phyloP scores from a whole-genome alignment of 2,113 vertebrate species.

The Odontophorus gujanensis region DNA sequence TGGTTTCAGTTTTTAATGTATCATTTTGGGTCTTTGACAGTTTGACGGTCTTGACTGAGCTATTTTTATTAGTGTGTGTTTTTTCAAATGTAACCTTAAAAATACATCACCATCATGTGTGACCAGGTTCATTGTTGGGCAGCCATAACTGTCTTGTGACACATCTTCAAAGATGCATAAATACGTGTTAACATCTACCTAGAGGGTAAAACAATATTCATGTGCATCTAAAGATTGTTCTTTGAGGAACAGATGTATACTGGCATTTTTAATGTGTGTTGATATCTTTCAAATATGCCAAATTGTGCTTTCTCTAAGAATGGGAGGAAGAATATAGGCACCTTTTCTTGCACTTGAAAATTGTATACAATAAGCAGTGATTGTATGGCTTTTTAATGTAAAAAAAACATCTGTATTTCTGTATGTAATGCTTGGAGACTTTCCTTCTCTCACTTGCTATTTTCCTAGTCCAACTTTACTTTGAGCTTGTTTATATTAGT shows the following conservation, averaged over 20 bases:
- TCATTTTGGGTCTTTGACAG: constrained; percentile 46
- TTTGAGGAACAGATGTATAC: background rate
- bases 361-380: background rate
- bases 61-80: background rate
- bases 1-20: constrained; percentile 5
- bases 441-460: background rate
- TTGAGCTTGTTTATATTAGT: background rate
- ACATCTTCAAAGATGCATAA: constrained; percentile 36
- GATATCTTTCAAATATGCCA: constrained; percentile 28
- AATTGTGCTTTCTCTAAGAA: constrained; percentile 32
- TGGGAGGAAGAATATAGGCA: constrained; percentile 23
- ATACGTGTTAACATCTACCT: background rate
- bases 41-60: background rate
- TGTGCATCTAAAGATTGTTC: background rate
- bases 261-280: constrained; percentile 9
- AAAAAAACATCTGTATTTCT: background rate
- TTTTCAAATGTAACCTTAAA: background rate
- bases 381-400: background rate
- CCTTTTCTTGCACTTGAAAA: background rate
- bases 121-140: constrained; percentile 24
- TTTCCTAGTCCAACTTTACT: background rate
- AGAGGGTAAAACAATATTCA: background rate
- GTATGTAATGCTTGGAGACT: background rate
- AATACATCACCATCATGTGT: constrained; percentile 2
- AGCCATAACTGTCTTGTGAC: constrained; percentile 1